These are phyloP conservation scores for Trematomus loennbergii DNA, from an alignment of 2,113 vertebrate species.

Conservation along the genomic window DNA sequence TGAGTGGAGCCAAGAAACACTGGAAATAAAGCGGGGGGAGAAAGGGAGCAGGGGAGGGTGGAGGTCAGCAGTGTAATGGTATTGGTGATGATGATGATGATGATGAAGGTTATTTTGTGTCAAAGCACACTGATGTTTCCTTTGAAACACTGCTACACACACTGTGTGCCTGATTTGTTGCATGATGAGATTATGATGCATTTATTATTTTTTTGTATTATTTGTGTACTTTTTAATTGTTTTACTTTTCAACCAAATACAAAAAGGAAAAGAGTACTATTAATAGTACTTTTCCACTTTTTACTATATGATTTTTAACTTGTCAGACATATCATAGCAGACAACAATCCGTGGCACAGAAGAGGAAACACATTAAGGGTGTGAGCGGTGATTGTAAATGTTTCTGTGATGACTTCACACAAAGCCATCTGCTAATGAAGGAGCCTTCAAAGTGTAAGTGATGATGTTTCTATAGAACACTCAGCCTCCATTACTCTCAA, in stretches of 20 bases:
- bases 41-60: constrained; percentile 39
- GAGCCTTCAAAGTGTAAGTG: constrained; percentile 23
- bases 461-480: constrained; percentile 30
- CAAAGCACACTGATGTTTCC: not conserved
- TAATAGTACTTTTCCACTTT: too few relatives aligned
- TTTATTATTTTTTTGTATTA: too few relatives aligned
- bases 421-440: constrained; percentile 40
- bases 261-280: too few relatives aligned
- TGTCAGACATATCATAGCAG: not conserved
- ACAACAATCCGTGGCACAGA: not conserved
- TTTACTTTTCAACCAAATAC: too few relatives aligned
- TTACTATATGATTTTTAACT: too few relatives aligned
- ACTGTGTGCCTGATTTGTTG: too few relatives aligned
- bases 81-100: not conserved
- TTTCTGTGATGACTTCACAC: not conserved
- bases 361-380: not conserved
- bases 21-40: constrained; percentile 16
- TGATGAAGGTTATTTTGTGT: too few relatives aligned
- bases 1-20: constrained; percentile 52
- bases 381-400: constrained; percentile 6
- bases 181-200: too few relatives aligned
- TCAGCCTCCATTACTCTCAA: constrained; percentile 1
- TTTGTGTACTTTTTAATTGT: too few relatives aligned
- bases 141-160: too few relatives aligned
- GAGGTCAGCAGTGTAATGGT: constrained; percentile 8